These are phyloP conservation scores for Colostygia pectinataria DNA, from an alignment of 2,888 invertebrate genomes.

Conservation along the genomic window DNA sequence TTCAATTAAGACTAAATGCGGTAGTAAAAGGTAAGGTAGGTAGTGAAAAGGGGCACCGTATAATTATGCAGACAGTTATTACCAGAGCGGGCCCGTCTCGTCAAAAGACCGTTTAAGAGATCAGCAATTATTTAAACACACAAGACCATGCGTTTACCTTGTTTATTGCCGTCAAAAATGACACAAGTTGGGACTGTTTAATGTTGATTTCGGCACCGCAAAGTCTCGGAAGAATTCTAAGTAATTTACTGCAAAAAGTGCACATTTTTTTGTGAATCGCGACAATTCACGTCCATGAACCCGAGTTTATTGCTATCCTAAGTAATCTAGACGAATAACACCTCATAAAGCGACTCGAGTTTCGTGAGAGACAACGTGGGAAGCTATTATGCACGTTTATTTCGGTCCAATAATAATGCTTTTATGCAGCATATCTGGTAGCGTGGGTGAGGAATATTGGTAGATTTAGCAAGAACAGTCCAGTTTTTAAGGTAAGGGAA, in stretches of 20 bases:
- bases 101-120: conserved; percentile 43
- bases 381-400: conserved; percentile 54
- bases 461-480: conserved; percentile 47
- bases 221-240: conserved; percentile 56
- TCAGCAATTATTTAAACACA: conserved; percentile 59
- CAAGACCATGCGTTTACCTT: conserved; percentile 61
- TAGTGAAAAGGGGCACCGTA: conserved; percentile 30
- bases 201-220: conserved; percentile 68
- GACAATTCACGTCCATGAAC: conserved; percentile 65
- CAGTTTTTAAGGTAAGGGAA: conserved; percentile 47
- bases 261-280: conserved; percentile 62
- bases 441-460: conserved; percentile 69
- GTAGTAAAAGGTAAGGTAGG: conserved; percentile 35
- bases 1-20: conserved; percentile 37
- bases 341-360: conserved; percentile 63
- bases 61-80: conserved; percentile 39
- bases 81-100: conserved; percentile 38
- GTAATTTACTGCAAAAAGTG: conserved; percentile 75
- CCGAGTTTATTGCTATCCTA: conserved; percentile 63
- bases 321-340: conserved; percentile 76
- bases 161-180: conserved; percentile 65
- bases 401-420: conserved; percentile 50
- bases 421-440: conserved; percentile 62
- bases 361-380: conserved; percentile 65
- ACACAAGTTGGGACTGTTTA: conserved; percentile 63